Percentiles rank a stretch among this genome's conserved stretches.
Conservation (phyloP, 1,140 invertebrate species). For the Hycleus cichorii region DNA sequence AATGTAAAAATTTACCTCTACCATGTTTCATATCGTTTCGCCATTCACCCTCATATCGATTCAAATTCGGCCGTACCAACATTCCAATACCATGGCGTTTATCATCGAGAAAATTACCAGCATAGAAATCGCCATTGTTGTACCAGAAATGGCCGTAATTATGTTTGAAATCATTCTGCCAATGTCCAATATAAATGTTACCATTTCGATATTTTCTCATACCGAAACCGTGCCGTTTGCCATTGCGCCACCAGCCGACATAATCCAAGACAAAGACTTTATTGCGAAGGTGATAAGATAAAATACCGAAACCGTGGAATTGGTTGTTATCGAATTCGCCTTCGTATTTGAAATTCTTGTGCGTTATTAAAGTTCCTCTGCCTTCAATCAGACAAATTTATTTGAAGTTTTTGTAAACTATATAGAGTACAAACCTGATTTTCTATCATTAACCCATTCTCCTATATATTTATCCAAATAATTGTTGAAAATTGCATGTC, state of each 20-base stretch:
- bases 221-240: constrained; percentile 48
- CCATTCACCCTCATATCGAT: constrained; percentile 56
- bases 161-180: constrained; percentile 48
- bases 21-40: constrained; percentile 48
- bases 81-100: constrained; percentile 37
- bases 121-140: constrained; percentile 47
- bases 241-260: constrained; percentile 46
- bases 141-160: constrained; percentile 60
- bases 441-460: constrained; percentile 49
- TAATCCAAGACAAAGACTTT: constrained; percentile 43
- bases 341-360: constrained; percentile 33
- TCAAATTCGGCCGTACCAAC: constrained; percentile 43
- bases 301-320: constrained; percentile 44
- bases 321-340: constrained; percentile 39
- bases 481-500: constrained; percentile 46
- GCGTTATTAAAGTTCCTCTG: constrained; percentile 26
- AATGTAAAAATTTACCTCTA: constrained; percentile 51
- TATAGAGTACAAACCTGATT: constrained; percentile 40
- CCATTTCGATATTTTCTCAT: constrained; percentile 49
- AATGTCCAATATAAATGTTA: constrained; percentile 55
- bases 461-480: constrained; percentile 46
- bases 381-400: constrained; percentile 15
- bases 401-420: too few relatives aligned
- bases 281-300: constrained; percentile 37
- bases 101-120: constrained; percentile 48